Conservation (phyloP, 2,113 vertebrate genomes). For the Phycodurus eques region DNA sequence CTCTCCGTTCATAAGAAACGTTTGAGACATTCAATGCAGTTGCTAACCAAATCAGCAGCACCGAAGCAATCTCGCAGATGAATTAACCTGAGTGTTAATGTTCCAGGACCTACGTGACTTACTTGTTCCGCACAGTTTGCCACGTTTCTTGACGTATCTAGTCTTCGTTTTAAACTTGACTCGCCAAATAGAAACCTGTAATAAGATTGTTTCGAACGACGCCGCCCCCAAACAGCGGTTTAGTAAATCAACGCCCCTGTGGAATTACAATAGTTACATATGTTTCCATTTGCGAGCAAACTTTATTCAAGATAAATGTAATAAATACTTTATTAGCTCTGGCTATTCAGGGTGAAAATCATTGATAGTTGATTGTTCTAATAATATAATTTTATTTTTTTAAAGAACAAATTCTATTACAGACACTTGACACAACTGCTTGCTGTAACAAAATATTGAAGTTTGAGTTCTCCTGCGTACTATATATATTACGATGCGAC, state of each 20-base stretch:
- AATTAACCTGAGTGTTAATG: background rate
- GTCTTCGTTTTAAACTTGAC: background rate
- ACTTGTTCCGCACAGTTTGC: background rate
- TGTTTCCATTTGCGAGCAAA: background rate
- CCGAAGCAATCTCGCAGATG: background rate
- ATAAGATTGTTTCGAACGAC: too few species aligned
- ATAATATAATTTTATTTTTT: background rate
- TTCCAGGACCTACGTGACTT: background rate
- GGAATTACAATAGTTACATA: background rate
- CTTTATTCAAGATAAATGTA: background rate
- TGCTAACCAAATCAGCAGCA: background rate
- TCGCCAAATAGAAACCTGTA: too few species aligned
- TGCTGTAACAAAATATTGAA: background rate
- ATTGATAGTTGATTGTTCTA: background rate
- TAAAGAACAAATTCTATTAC: background rate
- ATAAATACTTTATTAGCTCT: background rate
- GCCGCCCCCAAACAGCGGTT: too few species aligned
- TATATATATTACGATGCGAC: background rate
- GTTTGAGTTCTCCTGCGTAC: background rate
- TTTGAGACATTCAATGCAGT: background rate
- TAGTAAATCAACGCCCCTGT: too few species aligned
- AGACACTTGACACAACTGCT: background rate
- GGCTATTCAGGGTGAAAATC: background rate
- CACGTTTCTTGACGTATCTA: too few species aligned
- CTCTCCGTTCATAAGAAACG: background rate